Base-by-base conservation (phyloP, 1,140 invertebrate species). In the Penaeus japonicus region DNA sequence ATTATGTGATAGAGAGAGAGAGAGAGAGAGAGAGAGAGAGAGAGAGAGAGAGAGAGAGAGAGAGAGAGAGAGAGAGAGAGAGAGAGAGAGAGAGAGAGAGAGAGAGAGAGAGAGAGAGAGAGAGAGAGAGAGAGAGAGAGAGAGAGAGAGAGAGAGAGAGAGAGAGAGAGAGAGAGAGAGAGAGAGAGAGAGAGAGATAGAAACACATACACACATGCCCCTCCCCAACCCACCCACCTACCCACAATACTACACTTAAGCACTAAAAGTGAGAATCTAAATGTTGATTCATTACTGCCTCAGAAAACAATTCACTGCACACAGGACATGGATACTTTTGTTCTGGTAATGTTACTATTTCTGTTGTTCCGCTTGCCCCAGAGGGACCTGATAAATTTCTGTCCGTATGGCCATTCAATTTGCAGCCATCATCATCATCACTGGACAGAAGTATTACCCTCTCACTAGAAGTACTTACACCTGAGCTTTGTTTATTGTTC, bases 191-290 rank as follows among this genome's bases (percentile, higher is more conserved):
- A 65, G 59, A 65, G 59, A 65, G 59, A 39, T 82, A n/a, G n/a
- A n/a, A n/a, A n/a, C n/a, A n/a, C n/a, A n/a, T n/a, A n/a, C n/a
- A n/a, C n/a, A n/a, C n/a, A n/a, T n/a, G n/a, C n/a, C n/a, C n/a
- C n/a, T n/a, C n/a, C n/a, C n/a, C n/a, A n/a, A n/a, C n/a, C n/a
- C n/a, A n/a, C n/a, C n/a, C n/a, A n/a, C n/a, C n/a, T n/a, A n/a
- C n/a, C n/a, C n/a, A n/a, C n/a, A n/a, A n/a, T n/a, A 39, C 4
- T 47, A 47, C 15, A 47, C 47, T 47, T 7, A 47, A 47, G 0
- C 10, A 47, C 47, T 79, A 85, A 62, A 85, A 85, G 75, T 85
- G 73, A n/a, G 70, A 30, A 24, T 85, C 84, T 59, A 85, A 59
- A 59, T 85, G 84, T 39, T 78, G 47, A 79, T 85, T 79, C 24